These are phyloP conservation scores for Rana temporaria DNA, from an alignment of 2,113 vertebrate species.

Conservation along the genomic window DNA sequence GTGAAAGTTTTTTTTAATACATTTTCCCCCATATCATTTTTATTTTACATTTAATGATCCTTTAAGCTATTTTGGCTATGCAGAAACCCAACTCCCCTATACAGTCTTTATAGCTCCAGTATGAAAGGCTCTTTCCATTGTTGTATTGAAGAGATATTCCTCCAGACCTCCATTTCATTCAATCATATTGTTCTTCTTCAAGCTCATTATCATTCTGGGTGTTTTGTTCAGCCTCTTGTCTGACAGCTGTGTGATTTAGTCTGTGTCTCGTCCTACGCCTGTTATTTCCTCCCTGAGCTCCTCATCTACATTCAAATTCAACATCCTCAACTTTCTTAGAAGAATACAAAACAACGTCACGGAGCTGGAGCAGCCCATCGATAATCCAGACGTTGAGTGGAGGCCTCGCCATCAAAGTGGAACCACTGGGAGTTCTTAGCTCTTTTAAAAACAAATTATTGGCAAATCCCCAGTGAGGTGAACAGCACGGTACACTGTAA, in stretches of 20 bases:
- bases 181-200: constrained; percentile 5
- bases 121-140: too few species aligned
- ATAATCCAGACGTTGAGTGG: constrained; percentile 32
- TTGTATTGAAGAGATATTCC: too few species aligned
- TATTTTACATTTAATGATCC: too few species aligned
- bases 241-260: constrained; percentile 31
- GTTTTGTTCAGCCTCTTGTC: constrained; percentile 29
- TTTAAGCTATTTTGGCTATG: too few species aligned
- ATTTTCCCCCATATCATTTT: too few species aligned
- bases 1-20: too few species aligned
- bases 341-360: constrained; percentile 10
- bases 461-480: constrained; percentile 20
- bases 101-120: too few species aligned
- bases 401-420: constrained; percentile 30
- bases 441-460: constrained; percentile 54
- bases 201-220: constrained; percentile 27
- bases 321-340: neutral
- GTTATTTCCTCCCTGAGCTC: constrained; percentile 27
- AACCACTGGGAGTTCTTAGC: constrained; percentile 41
- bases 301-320: constrained; percentile 39
- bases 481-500: neutral
- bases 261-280: neutral
- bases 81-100: too few species aligned
- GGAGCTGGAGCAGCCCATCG: constrained; percentile 19
- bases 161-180: constrained; percentile 10